phyloP scores from a whole-genome alignment of 2,113 vertebrate species.

The Gavia stellata region DNA sequence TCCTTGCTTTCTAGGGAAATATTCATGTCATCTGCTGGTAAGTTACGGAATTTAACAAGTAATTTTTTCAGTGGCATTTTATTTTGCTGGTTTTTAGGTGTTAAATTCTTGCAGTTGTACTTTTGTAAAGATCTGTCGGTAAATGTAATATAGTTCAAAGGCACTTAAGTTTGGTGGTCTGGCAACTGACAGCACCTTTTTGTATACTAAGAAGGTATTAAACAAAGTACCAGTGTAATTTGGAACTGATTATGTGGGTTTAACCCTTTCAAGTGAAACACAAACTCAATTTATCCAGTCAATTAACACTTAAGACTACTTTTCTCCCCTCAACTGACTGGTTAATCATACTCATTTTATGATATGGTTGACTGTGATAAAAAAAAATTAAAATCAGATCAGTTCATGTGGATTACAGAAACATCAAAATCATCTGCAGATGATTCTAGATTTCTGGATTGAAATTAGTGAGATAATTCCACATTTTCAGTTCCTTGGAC shows the following conservation, averaged over 20 bases:
- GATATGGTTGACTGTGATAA: not conserved
- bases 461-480: not conserved
- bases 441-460: not conserved
- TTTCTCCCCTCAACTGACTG: not conserved
- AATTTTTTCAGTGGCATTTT: conserved; percentile 78
- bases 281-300: not conserved
- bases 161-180: not conserved
- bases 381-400: not conserved
- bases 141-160: not conserved
- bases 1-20: conserved; percentile 78
- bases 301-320: not conserved
- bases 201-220: not conserved
- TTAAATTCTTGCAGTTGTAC: not conserved
- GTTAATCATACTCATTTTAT: not conserved
- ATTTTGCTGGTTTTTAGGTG: conserved; percentile 80
- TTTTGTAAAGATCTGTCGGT: not conserved
- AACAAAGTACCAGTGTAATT: not conserved
- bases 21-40: conserved; percentile 77
- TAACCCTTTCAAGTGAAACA: not conserved
- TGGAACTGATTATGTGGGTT: not conserved
- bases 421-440: not conserved
- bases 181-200: not conserved
- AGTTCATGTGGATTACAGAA: not conserved
- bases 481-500: not conserved
- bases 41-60: conserved; percentile 73